phyloP scores from a whole-genome alignment of 2,888 invertebrate species.

The Tiphia femorata region DNA sequence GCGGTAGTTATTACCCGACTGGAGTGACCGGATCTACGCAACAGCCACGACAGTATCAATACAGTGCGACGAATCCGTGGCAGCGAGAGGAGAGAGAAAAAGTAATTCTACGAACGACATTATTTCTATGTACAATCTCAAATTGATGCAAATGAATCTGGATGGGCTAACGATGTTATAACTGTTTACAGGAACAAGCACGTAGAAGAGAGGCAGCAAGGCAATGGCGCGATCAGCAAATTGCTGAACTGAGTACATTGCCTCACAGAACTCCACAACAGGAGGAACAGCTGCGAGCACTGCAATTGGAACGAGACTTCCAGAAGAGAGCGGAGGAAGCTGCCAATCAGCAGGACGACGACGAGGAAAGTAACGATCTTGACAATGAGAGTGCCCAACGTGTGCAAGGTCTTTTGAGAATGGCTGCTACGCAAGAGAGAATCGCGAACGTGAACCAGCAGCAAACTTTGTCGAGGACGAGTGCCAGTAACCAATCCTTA shows the following conservation, averaged over 20 bases:
- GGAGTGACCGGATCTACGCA: conserved; percentile 61
- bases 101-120: conserved; percentile 54
- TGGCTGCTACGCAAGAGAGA: conserved; percentile 65
- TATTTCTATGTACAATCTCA: neutral
- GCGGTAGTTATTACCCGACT: conserved; percentile 78
- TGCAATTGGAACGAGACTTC: conserved; percentile 94
- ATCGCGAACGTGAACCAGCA: conserved; percentile 46
- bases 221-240: conserved; percentile 88
- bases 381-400: conserved; percentile 68
- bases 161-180: neutral
- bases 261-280: conserved; percentile 82
- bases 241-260: conserved; percentile 80
- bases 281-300: conserved; percentile 88
- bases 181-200: conserved; percentile 73
- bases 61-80: conserved; percentile 83
- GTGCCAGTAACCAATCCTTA: conserved; percentile 54
- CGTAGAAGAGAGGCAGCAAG: conserved; percentile 81
- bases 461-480: conserved; percentile 56
- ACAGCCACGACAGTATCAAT: conserved; percentile 68
- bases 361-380: conserved; percentile 69
- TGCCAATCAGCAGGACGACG: conserved; percentile 79
- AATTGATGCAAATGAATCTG: too few species aligned
- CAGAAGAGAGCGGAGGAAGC: conserved; percentile 89
- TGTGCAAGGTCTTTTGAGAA: conserved; percentile 71
- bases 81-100: conserved; percentile 93